Conservation (phyloP, 30 jellyfish, hydroid and myxozoan genomes). For the Aurelia sp. region DNA sequence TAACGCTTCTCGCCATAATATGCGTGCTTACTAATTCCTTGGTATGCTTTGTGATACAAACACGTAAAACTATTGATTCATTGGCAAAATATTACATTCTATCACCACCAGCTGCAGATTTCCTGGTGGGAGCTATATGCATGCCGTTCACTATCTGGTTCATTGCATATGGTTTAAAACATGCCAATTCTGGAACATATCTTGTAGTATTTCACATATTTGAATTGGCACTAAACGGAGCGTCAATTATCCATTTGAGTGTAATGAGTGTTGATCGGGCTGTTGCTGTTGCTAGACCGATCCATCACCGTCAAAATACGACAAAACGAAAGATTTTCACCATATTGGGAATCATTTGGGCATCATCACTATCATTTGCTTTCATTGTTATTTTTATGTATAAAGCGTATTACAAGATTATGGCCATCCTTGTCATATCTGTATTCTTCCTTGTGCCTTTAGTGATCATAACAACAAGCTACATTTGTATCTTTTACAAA, state of each 20-base stretch:
- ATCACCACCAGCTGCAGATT: not conserved
- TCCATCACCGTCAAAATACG: not conserved
- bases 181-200: not conserved
- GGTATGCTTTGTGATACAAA: not conserved
- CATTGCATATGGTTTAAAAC: not conserved
- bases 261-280: conserved; percentile 4
- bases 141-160: not conserved
- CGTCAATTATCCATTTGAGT: not conserved
- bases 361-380: not conserved
- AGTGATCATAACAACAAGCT: not conserved
- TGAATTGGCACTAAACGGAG: not conserved
- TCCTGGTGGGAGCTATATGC: not conserved
- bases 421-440: not conserved
- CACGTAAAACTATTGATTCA: not conserved
- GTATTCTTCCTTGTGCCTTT: not conserved
- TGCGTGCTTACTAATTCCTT: not conserved
- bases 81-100: not conserved
- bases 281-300: not conserved
- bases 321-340: not conserved
- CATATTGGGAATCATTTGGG: not conserved
- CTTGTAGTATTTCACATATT: not conserved
- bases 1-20: not conserved
- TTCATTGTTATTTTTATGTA: not conserved
- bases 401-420: not conserved
- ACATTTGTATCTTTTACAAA: not conserved